Conservation (phyloP, 2,888 invertebrate species). For the Cistogaster globosa region DNA sequence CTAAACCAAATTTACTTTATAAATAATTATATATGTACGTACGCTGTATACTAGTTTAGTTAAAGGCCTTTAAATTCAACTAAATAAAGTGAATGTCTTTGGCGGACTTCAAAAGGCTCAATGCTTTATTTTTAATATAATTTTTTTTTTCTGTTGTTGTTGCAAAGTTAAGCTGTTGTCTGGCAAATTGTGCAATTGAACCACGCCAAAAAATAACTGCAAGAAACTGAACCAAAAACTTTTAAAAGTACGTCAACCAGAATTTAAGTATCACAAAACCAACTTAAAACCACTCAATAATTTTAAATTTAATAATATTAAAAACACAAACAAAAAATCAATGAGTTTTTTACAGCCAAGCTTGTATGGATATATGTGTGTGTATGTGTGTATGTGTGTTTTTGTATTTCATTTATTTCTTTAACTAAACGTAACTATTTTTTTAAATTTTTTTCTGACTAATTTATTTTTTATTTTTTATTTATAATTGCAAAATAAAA, state of each 20-base stretch:
- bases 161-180: constrained; percentile 41
- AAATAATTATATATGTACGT: constrained; percentile 6
- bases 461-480: constrained; percentile 12
- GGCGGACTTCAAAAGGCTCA: constrained; percentile 47
- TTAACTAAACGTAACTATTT: constrained; percentile 12
- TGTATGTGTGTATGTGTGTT: not conserved
- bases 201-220: constrained; percentile 67
- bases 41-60: constrained; percentile 1
- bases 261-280: constrained; percentile 52
- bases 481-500: constrained; percentile 10
- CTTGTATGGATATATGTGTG: too few species aligned
- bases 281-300: constrained; percentile 62
- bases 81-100: constrained; percentile 69
- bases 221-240: constrained; percentile 51
- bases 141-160: not conserved
- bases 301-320: constrained; percentile 52
- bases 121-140: not conserved
- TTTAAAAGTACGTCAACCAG: constrained; percentile 54
- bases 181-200: constrained; percentile 70
- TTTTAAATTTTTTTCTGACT: constrained; percentile 11
- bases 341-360: too few species aligned
- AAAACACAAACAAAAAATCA: constrained; percentile 1
- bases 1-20: constrained; percentile 35
- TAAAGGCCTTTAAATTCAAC: constrained; percentile 43
- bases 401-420: constrained; percentile 4